phyloP scores from a whole-genome alignment of 2,888 invertebrate genomes.

The Pammene aurita region DNA sequence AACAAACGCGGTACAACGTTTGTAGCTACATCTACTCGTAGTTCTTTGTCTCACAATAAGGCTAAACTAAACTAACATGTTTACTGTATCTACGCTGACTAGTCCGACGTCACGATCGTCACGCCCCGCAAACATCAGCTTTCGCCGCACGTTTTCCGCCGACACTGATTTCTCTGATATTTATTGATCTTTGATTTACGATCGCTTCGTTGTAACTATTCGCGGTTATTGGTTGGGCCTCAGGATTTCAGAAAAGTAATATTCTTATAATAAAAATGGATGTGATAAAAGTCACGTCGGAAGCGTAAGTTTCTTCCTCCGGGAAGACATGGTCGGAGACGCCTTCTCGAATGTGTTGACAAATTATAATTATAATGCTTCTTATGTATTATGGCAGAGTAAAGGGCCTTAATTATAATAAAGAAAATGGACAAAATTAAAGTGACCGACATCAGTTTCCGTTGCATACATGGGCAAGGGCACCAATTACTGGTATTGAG shows the following conservation, averaged over 20 bases:
- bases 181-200: slow-evolving; percentile 37
- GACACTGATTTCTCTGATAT: slow-evolving; percentile 37
- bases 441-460: too few relatives aligned
- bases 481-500: too few relatives aligned
- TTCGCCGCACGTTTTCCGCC: slow-evolving; percentile 24
- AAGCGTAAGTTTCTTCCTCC: too few relatives aligned
- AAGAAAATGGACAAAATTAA: too few relatives aligned
- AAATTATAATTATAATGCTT: too few relatives aligned
- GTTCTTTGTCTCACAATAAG: background rate
- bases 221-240: slow-evolving; percentile 6
- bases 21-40: too few relatives aligned
- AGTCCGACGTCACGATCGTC: slow-evolving; percentile 2
- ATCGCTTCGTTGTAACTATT: slow-evolving; percentile 25
- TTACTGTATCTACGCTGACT: slow-evolving; percentile 1
- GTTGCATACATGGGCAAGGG: too few relatives aligned
- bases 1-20: too few relatives aligned
- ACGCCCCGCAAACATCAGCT: slow-evolving; percentile 15
- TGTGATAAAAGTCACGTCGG: background rate
- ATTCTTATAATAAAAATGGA: background rate
- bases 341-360: too few relatives aligned
- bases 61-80: slow-evolving; percentile 1
- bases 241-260: background rate
- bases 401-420: too few relatives aligned
- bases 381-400: too few relatives aligned
- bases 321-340: too few relatives aligned